Base-by-base conservation (phyloP, 2,113 vertebrate species). In the Gambusia holbrooki region DNA sequence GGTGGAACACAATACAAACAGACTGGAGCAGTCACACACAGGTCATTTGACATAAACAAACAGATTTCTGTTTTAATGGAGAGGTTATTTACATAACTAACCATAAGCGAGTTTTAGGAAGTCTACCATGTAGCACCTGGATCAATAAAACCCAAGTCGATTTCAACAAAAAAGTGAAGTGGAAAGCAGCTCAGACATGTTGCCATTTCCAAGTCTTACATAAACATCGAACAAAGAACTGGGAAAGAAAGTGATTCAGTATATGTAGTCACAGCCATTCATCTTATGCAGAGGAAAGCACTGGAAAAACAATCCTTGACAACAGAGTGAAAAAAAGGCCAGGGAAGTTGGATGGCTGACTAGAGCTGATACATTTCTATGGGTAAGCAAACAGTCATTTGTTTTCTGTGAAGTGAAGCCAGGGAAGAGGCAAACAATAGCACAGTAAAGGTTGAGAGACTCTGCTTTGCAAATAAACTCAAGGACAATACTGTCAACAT, bases 231-330 rank as follows among this genome's bases (percentile, higher is more conserved):
- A 73, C 71, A 69, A 67, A 81, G 70, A 79, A 51, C 19, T 66
- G 9, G 11, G 32, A 17, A 58, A 71, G 63, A 78, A 71, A 76
- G 74, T 66, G 60, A 72, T 74, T 79, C 69, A 42, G 6, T 74
- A 33, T 69, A 69, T 66, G 63, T 62, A 80, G 72, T 62, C 0
- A 35, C 66, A 74, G 74, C 60, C 82, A 77, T 89, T 82, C 61
- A 76, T 89, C 69, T 68, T 75, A 58, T 0, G 2, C 40, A 8
- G 22, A 76, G 37, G 51, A 66, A 71, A 62, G 69, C 1, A 10
- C 19, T 35, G 62, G 40, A 71, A 83, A 86, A 90, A 81, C 42
- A 72, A 78, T 87, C 69, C 69, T 71, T 73, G 67, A 80, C 61
- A 72, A 77, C 4, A 60, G 58, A 12, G 66, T 10, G 51, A 75